Evolutionary conservation across 2,113 vertebrate genomes (phyloP).

Genomic region (Gnathonemus echidnorhynchus): DNA sequence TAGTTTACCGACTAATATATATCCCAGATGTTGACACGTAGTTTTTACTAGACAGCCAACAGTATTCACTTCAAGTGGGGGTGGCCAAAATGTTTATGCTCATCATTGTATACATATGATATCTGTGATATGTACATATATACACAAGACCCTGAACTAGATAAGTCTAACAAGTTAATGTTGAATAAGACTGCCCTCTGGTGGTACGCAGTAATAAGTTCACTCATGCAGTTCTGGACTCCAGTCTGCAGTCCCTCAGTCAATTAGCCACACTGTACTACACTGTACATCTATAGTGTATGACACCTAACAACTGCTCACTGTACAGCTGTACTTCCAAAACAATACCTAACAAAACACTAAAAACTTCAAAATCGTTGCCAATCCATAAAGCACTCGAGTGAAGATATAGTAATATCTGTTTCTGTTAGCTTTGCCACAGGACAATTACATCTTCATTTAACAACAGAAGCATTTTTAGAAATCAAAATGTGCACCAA

Average conservation of each 20-base stretch:
- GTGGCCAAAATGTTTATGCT: not conserved
- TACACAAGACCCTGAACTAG: not conserved
- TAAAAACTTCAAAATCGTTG: not conserved
- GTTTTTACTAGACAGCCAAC: not conserved
- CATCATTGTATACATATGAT: not conserved
- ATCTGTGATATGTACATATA: not conserved
- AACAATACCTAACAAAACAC: not conserved
- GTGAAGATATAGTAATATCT: not conserved
- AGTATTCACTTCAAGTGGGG: not conserved
- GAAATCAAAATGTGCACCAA: not conserved
- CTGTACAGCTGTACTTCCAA: not conserved
- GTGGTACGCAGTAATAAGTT: not conserved
- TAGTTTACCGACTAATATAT: not conserved
- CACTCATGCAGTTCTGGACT: not conserved
- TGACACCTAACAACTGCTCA: not conserved
- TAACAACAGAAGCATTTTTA: not conserved
- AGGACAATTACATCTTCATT: not conserved
- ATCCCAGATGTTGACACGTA: not conserved
- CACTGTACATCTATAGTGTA: not conserved
- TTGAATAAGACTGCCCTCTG: not conserved
- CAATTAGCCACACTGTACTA: not conserved
- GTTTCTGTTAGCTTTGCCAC: not conserved
- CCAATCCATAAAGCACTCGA: not conserved
- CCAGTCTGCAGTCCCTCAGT: not conserved
- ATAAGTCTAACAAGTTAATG: not conserved